phyloP scores from a whole-genome alignment of 1,140 invertebrate species.

The Drosophila pandora region DNA sequence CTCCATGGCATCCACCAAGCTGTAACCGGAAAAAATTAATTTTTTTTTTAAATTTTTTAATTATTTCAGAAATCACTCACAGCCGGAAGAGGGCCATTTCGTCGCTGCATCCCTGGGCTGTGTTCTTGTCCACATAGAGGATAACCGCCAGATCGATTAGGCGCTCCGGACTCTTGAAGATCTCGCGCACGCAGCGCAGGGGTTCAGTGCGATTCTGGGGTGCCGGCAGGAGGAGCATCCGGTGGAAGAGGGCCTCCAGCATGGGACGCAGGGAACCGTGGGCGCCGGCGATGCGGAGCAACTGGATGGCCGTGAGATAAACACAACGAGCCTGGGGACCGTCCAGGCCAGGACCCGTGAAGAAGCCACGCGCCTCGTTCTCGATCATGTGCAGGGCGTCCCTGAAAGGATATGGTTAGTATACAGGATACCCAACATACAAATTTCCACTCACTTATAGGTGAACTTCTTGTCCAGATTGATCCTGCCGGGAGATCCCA shows the following conservation, averaged over 20 bases:
- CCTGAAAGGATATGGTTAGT: conserved; percentile 23
- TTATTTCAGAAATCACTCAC: conserved; percentile 84
- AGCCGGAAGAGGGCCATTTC: conserved; percentile 95
- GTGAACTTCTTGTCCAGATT: conserved; percentile 84
- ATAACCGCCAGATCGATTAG: conserved; percentile 90
- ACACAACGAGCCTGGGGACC: conserved; percentile 82
- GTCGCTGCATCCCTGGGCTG: conserved; percentile 91
- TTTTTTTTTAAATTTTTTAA: neutral
- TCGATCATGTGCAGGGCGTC: conserved; percentile 83
- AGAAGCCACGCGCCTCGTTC: conserved; percentile 82
- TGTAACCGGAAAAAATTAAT: conserved; percentile 68
- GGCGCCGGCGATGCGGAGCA: conserved; percentile 93
- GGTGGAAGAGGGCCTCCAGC: conserved; percentile 95
- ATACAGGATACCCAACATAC: neutral
- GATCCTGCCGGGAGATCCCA: conserved; percentile 89
- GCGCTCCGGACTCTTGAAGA: conserved; percentile 89
- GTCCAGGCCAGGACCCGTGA: conserved; percentile 80
- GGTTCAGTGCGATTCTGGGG: conserved; percentile 93
- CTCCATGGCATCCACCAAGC: conserved; percentile 95
- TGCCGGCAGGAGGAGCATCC: conserved; percentile 94
- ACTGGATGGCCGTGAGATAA: conserved; percentile 88
- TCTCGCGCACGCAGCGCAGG: conserved; percentile 91
- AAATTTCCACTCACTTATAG: conserved; percentile 68
- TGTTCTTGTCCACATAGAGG: conserved; percentile 89
- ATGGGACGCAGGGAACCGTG: conserved; percentile 93